Conservation (phyloP, 1,140 invertebrate genomes). For the Drosophila novamexicana region DNA sequence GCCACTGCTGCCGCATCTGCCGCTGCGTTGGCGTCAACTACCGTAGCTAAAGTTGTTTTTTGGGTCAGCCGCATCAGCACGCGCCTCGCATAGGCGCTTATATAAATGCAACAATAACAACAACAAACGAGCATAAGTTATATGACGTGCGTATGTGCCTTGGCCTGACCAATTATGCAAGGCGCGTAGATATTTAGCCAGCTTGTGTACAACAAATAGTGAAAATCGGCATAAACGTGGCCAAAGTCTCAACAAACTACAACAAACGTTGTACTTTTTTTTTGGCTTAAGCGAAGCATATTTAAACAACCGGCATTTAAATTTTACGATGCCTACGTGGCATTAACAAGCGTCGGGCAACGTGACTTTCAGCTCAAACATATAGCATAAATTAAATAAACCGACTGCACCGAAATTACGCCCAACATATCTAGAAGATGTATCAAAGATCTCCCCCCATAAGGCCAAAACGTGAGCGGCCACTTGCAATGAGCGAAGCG, state of each 20-base stretch:
- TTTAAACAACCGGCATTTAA: conserved; percentile 51
- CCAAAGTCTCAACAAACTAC: conserved; percentile 24
- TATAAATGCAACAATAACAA: conserved; percentile 50
- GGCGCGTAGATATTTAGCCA: conserved; percentile 28
- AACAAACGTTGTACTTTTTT: conserved; percentile 39
- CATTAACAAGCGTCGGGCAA: conserved; percentile 38
- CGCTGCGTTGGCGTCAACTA: conserved; percentile 71
- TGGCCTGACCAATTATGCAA: conserved; percentile 60
- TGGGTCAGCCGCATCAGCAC: conserved; percentile 69
- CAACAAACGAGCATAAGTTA: conserved; percentile 50
- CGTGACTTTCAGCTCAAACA: conserved; percentile 58
- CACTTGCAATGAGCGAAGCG: conserved; percentile 55
- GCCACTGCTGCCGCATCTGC: conserved; percentile 35
- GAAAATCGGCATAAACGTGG: conserved; percentile 23
- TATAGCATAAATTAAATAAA: conserved; percentile 51
- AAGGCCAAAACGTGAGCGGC: conserved; percentile 68
- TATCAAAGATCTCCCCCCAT: conserved; percentile 47
- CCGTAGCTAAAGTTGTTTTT: conserved; percentile 61
- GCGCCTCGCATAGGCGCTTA: conserved; percentile 63
- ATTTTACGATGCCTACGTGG: conserved; percentile 63
- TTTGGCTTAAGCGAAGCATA: conserved; percentile 52
- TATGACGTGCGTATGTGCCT: conserved; percentile 45
- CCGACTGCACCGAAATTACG: conserved; percentile 38
- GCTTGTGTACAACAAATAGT: conserved; percentile 27
- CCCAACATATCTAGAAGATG: conserved; percentile 30